Conservation (phyloP, 2,113 vertebrate species). For the Patagioenas fasciata region DNA sequence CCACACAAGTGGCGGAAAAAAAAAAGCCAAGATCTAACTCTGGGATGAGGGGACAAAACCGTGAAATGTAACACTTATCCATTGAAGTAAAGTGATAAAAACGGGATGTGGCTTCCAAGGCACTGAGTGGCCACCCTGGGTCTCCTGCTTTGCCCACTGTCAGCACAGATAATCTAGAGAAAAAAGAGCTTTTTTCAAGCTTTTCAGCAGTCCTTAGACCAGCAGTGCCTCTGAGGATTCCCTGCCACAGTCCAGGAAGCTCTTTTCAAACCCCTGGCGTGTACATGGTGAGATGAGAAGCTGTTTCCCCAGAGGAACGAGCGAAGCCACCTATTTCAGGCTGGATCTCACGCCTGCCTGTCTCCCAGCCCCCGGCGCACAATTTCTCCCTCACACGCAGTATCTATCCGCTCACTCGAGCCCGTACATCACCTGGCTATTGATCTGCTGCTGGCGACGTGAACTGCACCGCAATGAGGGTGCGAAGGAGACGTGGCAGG, state of each 20-base stretch:
- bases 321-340: background rate
- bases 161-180: background rate
- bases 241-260: background rate
- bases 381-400: background rate
- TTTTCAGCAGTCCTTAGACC: background rate
- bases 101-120: fast-evolving
- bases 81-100: background rate
- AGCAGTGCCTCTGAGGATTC: background rate
- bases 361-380: background rate
- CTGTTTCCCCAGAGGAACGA: background rate
- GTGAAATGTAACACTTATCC: background rate
- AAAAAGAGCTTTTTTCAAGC: background rate
- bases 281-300: background rate
- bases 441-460: background rate
- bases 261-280: background rate
- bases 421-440: background rate
- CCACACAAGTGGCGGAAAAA: background rate
- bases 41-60: background rate
- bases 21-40: background rate
- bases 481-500: background rate
- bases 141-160: background rate
- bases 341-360: background rate
- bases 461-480: background rate
- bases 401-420: background rate
- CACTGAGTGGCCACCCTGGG: fast-evolving